These are phyloP conservation scores for Nothoprocta perdicaria DNA, from an alignment of 2,113 vertebrate species.

Conservation along the genomic window DNA sequence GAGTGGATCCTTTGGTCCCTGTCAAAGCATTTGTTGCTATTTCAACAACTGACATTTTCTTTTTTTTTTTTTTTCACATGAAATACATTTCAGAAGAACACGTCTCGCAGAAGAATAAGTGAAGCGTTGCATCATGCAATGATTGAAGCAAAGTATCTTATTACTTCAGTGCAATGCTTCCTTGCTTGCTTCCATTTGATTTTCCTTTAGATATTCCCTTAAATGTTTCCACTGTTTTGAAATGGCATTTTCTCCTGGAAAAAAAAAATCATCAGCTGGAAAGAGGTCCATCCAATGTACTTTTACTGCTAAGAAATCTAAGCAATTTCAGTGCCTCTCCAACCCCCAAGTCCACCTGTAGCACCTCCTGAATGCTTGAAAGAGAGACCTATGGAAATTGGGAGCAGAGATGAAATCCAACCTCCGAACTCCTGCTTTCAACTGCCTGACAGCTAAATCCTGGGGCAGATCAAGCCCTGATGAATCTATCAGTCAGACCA, in stretches of 20 bases:
- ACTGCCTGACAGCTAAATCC: neutral
- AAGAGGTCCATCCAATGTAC: neutral
- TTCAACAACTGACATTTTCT: slow-evolving; percentile 5
- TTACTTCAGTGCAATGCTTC: neutral
- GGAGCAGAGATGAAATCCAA: neutral
- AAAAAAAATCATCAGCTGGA: neutral
- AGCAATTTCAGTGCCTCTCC: neutral
- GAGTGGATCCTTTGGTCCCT: slow-evolving; percentile 23
- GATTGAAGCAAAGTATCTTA: neutral
- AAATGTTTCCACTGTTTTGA: neutral
- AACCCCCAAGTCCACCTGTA: neutral
- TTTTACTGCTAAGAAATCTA: neutral
- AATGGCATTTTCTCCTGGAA: neutral
- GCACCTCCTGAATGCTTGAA: neutral
- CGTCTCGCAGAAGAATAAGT: neutral
- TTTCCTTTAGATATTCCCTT: neutral
- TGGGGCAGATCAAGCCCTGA: neutral
- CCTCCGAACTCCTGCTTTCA: neutral
- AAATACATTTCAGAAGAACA: neutral
- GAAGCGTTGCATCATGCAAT: neutral
- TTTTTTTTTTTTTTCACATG: neutral
- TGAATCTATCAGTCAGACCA: neutral
- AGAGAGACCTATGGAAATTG: neutral
- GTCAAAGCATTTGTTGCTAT: neutral
- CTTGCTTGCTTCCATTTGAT: neutral